Evolutionary conservation across 2,888 invertebrate genomes (phyloP).

Genomic region (Sinohyriopsis cumingii): DNA sequence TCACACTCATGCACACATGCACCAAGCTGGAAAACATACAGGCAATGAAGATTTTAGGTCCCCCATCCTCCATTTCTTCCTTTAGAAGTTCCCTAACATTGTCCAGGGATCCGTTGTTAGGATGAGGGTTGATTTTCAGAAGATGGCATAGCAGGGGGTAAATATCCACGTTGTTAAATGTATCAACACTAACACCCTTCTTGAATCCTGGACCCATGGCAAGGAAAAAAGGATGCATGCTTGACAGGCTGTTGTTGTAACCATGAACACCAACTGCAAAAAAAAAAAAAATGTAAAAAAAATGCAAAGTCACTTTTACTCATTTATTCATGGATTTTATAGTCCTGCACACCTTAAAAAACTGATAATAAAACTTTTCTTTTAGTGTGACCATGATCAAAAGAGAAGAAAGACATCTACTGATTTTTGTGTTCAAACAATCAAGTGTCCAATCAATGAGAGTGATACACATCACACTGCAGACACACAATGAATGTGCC

Average conservation of each 20-base stretch:
- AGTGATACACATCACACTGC: too few relatives aligned
- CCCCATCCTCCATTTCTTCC: constrained; percentile 15
- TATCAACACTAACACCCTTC: constrained; percentile 43
- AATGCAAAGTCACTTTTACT: too few relatives aligned
- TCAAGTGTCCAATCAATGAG: too few relatives aligned
- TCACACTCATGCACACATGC: too few relatives aligned
- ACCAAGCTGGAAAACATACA: constrained; percentile 41
- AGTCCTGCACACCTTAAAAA: background rate
- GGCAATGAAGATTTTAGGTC: constrained; percentile 42
- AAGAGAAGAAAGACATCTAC: too few relatives aligned
- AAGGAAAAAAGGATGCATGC: constrained; percentile 83
- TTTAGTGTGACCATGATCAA: too few relatives aligned
- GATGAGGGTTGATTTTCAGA: constrained; percentile 59
- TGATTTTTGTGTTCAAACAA: too few relatives aligned
- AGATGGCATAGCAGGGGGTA: constrained; percentile 69
- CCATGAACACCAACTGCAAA: constrained; percentile 69
- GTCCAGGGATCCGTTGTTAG: constrained; percentile 65
- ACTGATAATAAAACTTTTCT: too few relatives aligned
- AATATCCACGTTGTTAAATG: constrained; percentile 67
- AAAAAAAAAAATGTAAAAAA: background rate
- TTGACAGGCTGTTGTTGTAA: constrained; percentile 72
- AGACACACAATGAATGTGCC: too few relatives aligned
- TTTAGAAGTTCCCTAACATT: constrained; percentile 44
- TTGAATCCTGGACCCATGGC: constrained; percentile 76
- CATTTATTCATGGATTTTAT: background rate